Evolutionary conservation across 1,140 invertebrate species (phyloP), one percentile per base, ranked within the genome.

Genomic region (Rhagoletis pomonella): DNA sequence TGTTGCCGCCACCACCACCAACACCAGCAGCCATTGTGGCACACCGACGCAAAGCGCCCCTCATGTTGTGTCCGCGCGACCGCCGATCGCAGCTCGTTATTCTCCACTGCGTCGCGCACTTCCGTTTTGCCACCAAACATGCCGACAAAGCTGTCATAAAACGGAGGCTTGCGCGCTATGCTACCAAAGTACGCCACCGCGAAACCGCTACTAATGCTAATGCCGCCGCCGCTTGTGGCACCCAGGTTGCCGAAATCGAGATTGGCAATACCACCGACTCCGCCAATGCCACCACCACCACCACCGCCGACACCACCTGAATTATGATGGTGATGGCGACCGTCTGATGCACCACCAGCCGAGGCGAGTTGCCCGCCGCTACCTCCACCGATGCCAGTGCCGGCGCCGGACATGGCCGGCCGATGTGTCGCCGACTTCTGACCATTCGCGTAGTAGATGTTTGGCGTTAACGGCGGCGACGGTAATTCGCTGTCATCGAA

Each of bases 351-450:
- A 62, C 58, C 29, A 44, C 81, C 81, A 62, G 19, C n/a, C 3
- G 65, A 5, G 50, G 12, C 4, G 29, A 55, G 86, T 39, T 87
- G 84, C 60, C 87, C 87, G 19, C 86, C 89, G n/a, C 14, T 69
- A 4, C 69, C 44, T 58, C 69, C 67, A 3, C 84, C 29, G 2
- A 86, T 69, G 4, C 84, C 29, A 3, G 85, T 69, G 55, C 62
- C 89, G 19, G 14, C 87, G n/a, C 81, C 88, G n/a, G 88, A 86
- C 64, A 29, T 87, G 64, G 87, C 88, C 29, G 69, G 67, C 89
- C 91, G 90, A 91, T 92, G 90, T 88, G 91, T 92, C 85, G 91
- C 87, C 88, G 90, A 90, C 89, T 91, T 91, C 89, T 92, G 91
- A 88, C 90, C 90, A 65, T 62, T 88, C 87, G 90, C 89, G 86